Conservation (phyloP, 2,797 vertebrate species). For the Bucorvus abyssinicus region DNA sequence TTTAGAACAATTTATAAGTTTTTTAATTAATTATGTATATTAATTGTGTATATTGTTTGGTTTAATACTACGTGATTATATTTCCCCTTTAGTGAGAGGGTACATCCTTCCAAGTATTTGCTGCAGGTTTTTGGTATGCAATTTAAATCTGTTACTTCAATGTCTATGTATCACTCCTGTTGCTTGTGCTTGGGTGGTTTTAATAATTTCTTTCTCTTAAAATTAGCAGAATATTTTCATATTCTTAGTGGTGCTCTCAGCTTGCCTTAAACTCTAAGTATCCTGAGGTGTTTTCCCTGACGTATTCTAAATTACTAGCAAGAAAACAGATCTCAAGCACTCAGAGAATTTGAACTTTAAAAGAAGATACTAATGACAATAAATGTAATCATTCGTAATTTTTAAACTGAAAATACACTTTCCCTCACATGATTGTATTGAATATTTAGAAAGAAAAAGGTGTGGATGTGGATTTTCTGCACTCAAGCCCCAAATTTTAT, state of each 20-base stretch:
- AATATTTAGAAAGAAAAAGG: background rate
- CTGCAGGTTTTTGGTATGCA: background rate
- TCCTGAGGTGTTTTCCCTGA: background rate
- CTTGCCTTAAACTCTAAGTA: background rate
- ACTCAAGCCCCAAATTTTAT: background rate
- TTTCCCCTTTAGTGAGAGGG: background rate
- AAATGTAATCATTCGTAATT: background rate
- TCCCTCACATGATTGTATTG: accelerated
- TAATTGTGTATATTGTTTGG: background rate
- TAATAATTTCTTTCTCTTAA: background rate
- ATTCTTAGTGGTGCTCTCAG: background rate
- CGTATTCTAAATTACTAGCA: background rate
- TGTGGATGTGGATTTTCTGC: background rate
- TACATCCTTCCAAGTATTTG: background rate
- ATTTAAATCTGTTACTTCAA: background rate
- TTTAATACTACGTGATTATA: background rate
- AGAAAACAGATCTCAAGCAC: background rate
- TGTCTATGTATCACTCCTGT: background rate
- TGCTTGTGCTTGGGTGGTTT: background rate
- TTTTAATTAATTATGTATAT: background rate
- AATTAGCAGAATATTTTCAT: background rate
- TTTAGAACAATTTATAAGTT: background rate
- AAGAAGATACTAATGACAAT: background rate
- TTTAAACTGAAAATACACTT: background rate
- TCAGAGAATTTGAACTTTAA: background rate